Conservation (phyloP, 1,140 invertebrate species). For the Neodiprion lecontei region DNA sequence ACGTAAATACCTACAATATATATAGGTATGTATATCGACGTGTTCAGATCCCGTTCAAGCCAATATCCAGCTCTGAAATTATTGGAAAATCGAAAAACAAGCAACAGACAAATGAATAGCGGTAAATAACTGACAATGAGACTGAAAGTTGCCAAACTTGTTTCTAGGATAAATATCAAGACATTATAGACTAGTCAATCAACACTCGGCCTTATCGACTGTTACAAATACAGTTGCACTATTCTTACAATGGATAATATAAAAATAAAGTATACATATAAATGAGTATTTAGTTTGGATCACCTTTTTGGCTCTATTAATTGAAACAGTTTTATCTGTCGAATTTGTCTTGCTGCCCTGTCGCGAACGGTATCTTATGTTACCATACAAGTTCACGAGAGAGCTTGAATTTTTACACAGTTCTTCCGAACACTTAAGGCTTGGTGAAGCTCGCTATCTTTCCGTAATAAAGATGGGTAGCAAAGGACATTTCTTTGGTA, state of each 20-base stretch:
- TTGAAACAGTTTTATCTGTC: too few relatives aligned
- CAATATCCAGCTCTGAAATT: not conserved
- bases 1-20: not conserved
- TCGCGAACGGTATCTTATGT: too few relatives aligned
- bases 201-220: not conserved
- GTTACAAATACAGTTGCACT: not conserved
- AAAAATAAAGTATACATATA: not conserved
- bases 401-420: too few relatives aligned
- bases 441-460: too few relatives aligned
- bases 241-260: not conserved
- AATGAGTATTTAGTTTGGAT: too few relatives aligned
- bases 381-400: too few relatives aligned
- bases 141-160: not conserved
- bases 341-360: too few relatives aligned
- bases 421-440: too few relatives aligned
- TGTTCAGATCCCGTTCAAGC: not conserved
- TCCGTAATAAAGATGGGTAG: too few relatives aligned
- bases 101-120: not conserved
- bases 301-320: too few relatives aligned
- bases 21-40: constrained; percentile 3
- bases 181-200: not conserved
- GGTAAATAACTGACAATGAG: not conserved
- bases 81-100: not conserved
- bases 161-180: not conserved
- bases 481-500: too few relatives aligned